Conservation (phyloP, 2,797 vertebrate species). For the Florisuga fusca region DNA sequence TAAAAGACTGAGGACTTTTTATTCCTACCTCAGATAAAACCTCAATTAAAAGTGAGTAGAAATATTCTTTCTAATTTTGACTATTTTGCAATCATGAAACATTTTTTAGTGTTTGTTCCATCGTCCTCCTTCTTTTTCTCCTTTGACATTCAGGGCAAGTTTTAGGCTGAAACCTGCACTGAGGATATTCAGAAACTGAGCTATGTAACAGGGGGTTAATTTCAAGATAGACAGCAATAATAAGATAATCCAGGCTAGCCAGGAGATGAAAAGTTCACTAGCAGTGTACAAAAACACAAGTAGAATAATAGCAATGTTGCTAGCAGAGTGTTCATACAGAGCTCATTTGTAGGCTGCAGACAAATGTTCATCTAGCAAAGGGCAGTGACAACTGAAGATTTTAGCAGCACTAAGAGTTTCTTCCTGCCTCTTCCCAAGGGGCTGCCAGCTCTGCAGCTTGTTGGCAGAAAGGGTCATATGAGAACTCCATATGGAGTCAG, state of each 20-base stretch:
- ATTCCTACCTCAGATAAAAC: neutral
- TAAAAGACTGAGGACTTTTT: neutral
- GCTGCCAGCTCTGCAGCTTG: neutral
- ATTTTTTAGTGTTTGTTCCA: neutral
- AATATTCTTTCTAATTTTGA: neutral
- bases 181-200: neutral
- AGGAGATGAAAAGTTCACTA: neutral
- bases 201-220: neutral
- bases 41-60: neutral
- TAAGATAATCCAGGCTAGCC: neutral
- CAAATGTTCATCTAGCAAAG: conserved; percentile 5
- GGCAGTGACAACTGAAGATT: neutral
- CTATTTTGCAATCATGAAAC: neutral
- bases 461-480: conserved; percentile 13
- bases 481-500: neutral
- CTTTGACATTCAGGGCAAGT: neutral
- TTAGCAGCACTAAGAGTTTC: neutral
- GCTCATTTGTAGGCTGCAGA: neutral
- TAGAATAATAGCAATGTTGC: neutral
- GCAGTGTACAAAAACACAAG: neutral
- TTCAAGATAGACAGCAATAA: neutral
- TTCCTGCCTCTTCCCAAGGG: neutral
- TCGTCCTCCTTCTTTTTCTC: neutral
- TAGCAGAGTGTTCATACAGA: neutral
- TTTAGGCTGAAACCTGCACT: neutral